A percentile compares a stretch with the other conserved stretches of the same genome.
Evolutionary conservation across 2,797 vertebrate species (phyloP).

Genomic region (Mus caroli): DNA sequence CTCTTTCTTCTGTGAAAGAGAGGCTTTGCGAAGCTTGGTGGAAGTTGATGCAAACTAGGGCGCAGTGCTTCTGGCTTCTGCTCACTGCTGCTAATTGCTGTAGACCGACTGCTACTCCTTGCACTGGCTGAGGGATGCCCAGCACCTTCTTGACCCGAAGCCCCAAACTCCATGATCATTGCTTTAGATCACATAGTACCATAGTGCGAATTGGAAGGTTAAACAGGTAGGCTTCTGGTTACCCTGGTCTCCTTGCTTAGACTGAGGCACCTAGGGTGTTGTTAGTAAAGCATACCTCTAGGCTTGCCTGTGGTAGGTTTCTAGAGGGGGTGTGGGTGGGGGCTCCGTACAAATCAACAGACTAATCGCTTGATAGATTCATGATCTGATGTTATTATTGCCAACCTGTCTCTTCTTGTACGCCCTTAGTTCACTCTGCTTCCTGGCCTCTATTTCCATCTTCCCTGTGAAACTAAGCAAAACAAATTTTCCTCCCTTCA

Average conservation of each 20-base stretch:
- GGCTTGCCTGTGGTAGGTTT: not conserved
- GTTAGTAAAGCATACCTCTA: not conserved
- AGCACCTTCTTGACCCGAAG: not conserved
- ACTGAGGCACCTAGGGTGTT: not conserved
- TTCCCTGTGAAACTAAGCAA: not conserved
- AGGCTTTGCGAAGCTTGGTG: not conserved
- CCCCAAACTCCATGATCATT: not conserved
- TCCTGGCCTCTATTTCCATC: not conserved
- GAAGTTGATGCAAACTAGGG: not conserved
- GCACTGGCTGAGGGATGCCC: not conserved
- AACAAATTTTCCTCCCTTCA: not conserved
- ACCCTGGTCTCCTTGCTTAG: not conserved
- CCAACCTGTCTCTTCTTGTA: not conserved
- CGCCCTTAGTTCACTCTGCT: too few relatives aligned
- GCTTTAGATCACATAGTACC: not conserved
- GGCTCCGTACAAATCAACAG: not conserved
- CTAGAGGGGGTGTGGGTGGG: not conserved
- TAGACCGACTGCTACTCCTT: not conserved
- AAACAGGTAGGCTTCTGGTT: not conserved
- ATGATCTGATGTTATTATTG: not conserved
- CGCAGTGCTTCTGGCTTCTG: not conserved
- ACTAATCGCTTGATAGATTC: not conserved
- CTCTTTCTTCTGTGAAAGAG: constrained; percentile 8
- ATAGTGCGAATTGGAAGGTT: not conserved
- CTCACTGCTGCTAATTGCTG: not conserved